Conservation (phyloP, 2,888 invertebrate genomes). For the Hirtodrosophila duncani region DNA sequence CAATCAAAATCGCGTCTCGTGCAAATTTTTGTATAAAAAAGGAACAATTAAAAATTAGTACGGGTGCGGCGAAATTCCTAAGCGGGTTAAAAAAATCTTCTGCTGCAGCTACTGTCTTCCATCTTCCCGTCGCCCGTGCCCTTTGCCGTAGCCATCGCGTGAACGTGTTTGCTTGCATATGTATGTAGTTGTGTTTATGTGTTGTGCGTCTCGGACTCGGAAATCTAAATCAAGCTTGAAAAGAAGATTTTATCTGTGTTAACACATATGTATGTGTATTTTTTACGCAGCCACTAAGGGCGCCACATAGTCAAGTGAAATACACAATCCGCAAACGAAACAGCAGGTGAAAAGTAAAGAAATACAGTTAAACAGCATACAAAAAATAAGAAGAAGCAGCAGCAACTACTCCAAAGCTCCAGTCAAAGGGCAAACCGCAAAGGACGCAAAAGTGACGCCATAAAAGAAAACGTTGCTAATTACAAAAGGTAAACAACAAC, state of each 20-base stretch:
- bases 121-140: no score
- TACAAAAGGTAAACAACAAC: slow-evolving; percentile 33
- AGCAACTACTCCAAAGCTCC: slow-evolving; percentile 8
- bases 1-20: slow-evolving; percentile 1
- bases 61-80: no score
- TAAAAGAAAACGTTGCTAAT: slow-evolving; percentile 30
- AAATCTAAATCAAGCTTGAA: slow-evolving; percentile 36
- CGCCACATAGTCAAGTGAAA: no score
- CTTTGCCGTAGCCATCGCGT: no score
- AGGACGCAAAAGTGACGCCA: slow-evolving; percentile 29
- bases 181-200: slow-evolving; percentile 7
- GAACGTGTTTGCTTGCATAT: slow-evolving; percentile 15
- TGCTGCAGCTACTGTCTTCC: no score
- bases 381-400: slow-evolving; percentile 9
- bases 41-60: no score
- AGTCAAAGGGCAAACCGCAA: slow-evolving; percentile 16
- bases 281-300: slow-evolving; percentile 12
- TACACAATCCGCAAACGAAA: no score
- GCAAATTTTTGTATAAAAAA: not conserved
- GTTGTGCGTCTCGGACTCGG: slow-evolving; percentile 33
- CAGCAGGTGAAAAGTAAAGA: slow-evolving; percentile 26
- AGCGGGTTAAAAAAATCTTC: no score
- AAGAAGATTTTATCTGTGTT: slow-evolving; percentile 37
- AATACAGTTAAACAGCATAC: slow-evolving; percentile 1
- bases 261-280: no score